Evolutionary conservation across 2,888 invertebrate genomes (phyloP), one percentile per base, ranked within the genome.

Genomic region (Drosophila longiperda): DNA sequence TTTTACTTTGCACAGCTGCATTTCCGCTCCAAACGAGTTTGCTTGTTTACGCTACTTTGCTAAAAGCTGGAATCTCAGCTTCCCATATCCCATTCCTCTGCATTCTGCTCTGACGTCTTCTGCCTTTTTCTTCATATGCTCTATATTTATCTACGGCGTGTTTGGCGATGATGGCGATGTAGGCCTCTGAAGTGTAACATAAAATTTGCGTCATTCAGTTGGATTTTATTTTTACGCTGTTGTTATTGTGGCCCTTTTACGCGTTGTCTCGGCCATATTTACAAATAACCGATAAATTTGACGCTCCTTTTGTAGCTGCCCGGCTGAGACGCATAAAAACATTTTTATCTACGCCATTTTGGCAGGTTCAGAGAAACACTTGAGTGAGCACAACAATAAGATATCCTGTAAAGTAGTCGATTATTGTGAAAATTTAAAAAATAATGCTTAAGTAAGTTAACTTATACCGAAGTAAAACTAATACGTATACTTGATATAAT

Each of bases 11-110:
- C 68, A 32, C 64, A 70, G 74, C 71, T 80, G 86, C 89, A 89
- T 80, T 86, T 85, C 90, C 88, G 89, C 53, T 20, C 62, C 70
- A 87, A 89, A 86, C 88, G 83, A 89, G 82, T 78, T 78, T 73
- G 71, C 80, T 89, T 85, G 87, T 89, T 82, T 76, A 59, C 55
- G 75, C 58, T 49, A 60, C 59, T 61, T 61, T 32, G 79, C 20
- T 15, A 54, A 62, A 73, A 80, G 45, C 63, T 72, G 62, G 33
- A 61, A 59, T 48, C 64, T 42, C 53, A 62, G 64, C 34, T 67
- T 32, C 36, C 17, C 36, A 42, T 40, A 58, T 38, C 29, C 26
- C 49, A 55, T 26, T 12, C 29, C 29, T 12, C 17, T 40, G 17
- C 20, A 20, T 11, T 23, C 29, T 12, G 17, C 20, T 34, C 48